Conservation (phyloP, 2,113 vertebrate species). For the Osmerus mordax region DNA sequence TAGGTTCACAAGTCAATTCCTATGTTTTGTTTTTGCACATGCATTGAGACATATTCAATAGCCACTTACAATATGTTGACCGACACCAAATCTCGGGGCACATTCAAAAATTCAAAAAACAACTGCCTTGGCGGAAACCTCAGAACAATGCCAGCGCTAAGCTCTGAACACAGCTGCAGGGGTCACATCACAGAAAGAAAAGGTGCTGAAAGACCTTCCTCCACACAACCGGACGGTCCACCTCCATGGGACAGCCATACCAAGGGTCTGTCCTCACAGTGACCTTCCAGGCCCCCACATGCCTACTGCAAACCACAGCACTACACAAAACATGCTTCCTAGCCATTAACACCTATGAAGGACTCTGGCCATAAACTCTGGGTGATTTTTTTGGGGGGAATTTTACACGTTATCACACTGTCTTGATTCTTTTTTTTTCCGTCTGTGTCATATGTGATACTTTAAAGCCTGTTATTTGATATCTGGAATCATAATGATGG, state of each 20-base stretch:
- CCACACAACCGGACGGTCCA: constrained; percentile 2
- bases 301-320: constrained; percentile 3
- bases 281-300: neutral
- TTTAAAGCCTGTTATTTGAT: too few species aligned
- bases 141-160: constrained; percentile 35
- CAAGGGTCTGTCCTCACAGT: constrained; percentile 21
- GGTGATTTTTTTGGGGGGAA: neutral
- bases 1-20: neutral
- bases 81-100: neutral
- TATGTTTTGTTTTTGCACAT: neutral
- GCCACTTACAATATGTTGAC: neutral
- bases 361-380: neutral
- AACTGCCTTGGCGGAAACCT: constrained; percentile 38
- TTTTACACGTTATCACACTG: neutral
- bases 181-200: constrained; percentile 2
- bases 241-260: constrained; percentile 37
- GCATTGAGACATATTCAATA: neutral
- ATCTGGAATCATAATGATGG: too few species aligned
- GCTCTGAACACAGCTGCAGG: constrained; percentile 33
- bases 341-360: neutral
- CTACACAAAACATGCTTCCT: constrained; percentile 29
- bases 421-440: neutral
- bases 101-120: constrained; percentile 7
- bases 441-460: neutral
- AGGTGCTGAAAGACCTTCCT: constrained; percentile 47